Conservation (phyloP, 64 coral and sea anemone species). For the Stichodactyla helianthus region DNA sequence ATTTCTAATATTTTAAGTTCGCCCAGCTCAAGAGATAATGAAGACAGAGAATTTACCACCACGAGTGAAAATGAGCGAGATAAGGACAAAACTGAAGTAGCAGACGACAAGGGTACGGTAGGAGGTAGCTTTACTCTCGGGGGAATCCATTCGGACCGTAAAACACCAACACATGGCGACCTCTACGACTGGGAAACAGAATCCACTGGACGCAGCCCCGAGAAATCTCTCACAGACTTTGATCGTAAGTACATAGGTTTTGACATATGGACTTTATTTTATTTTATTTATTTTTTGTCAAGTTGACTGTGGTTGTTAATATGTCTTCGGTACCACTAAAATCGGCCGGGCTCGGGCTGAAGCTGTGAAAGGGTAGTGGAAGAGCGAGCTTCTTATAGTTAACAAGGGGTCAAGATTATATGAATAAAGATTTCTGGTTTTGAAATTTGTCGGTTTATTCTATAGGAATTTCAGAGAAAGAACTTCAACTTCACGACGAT, state of each 20-base stretch:
- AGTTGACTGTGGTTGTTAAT: background rate
- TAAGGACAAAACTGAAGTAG: conserved; percentile 14
- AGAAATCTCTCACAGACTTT: conserved; percentile 15
- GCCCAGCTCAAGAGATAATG: conserved; percentile 58
- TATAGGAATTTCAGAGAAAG: conserved; percentile 67
- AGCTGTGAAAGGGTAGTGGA: background rate
- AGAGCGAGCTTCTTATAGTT: background rate
- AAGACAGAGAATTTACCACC: conserved; percentile 42
- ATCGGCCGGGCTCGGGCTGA: background rate
- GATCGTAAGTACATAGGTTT: conserved; percentile 25
- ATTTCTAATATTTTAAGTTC: conserved; percentile 88
- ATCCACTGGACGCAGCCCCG: background rate
- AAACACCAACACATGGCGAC: background rate
- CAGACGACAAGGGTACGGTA: conserved; percentile 3
- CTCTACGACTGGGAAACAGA: conserved; percentile 9
- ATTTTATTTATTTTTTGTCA: too few relatives aligned
- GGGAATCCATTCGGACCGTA: conserved; percentile 5
- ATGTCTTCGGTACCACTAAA: conserved; percentile 4
- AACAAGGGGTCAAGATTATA: conserved; percentile 17
- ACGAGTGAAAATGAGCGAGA: conserved; percentile 52
- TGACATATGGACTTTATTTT: background rate
- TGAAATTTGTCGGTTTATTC: background rate
- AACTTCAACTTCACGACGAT: conserved; percentile 63
- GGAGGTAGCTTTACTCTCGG: conserved; percentile 14
- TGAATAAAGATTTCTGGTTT: background rate